These are phyloP conservation scores for Pachycephus smyrnensis DNA, from an alignment of 2,888 invertebrate species.

Conservation along the genomic window DNA sequence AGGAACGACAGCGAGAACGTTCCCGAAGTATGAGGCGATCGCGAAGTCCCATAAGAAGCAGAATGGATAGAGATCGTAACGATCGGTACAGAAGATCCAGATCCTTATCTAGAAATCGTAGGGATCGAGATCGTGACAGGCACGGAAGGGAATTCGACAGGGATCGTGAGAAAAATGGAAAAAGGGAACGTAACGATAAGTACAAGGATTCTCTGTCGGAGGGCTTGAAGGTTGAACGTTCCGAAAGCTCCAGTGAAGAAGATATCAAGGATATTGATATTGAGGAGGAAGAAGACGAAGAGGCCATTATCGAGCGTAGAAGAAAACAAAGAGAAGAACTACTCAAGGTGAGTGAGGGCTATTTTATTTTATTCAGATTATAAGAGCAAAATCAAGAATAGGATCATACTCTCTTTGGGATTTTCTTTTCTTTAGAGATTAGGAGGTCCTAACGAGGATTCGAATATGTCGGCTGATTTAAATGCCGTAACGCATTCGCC, in stretches of 20 bases:
- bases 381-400: background rate
- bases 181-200: slow-evolving; percentile 69
- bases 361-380: background rate
- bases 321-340: slow-evolving; percentile 90
- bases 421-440: slow-evolving; percentile 65
- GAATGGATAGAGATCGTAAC: slow-evolving; percentile 53
- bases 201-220: slow-evolving; percentile 82
- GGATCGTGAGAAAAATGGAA: slow-evolving; percentile 63
- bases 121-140: slow-evolving; percentile 58
- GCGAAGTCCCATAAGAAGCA: slow-evolving; percentile 55
- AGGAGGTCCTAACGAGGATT: slow-evolving; percentile 73
- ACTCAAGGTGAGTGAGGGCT: slow-evolving; percentile 75
- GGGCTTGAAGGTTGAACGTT: slow-evolving; percentile 76
- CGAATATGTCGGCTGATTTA: slow-evolving; percentile 61
- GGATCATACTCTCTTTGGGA: slow-evolving; percentile 8
- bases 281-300: slow-evolving; percentile 92
- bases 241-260: slow-evolving; percentile 78
- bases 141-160: slow-evolving; percentile 63
- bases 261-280: slow-evolving; percentile 79
- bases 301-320: slow-evolving; percentile 89
- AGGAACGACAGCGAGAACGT: slow-evolving; percentile 53
- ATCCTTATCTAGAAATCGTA: slow-evolving; percentile 50
- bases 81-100: slow-evolving; percentile 56
- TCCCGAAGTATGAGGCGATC: slow-evolving; percentile 59
- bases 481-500: slow-evolving; percentile 42